phyloP scores from a whole-genome alignment of 2,888 invertebrate genomes.

The Phoenoteleia sp. region DNA sequence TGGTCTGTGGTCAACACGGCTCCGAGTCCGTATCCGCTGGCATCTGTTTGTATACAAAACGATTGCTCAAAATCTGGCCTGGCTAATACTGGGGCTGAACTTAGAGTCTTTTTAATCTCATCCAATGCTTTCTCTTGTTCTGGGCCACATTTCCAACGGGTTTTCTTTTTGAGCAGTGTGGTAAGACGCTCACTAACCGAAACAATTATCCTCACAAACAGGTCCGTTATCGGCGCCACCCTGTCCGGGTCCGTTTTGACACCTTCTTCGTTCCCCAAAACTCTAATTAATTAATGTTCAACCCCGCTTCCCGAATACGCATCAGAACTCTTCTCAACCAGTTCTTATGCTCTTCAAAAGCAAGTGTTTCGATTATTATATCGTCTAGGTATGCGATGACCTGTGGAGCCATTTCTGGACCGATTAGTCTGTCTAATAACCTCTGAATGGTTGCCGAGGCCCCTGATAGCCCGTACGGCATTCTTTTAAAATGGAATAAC shows the following conservation, averaged over 20 bases:
- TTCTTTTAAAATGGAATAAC: slow-evolving; percentile 57
- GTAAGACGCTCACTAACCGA: background rate
- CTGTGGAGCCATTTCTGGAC: slow-evolving; percentile 55
- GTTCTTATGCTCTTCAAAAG: slow-evolving; percentile 51
- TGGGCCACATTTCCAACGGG: background rate
- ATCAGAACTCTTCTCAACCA: slow-evolving; percentile 36
- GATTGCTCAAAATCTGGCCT: background rate
- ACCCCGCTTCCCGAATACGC: background rate
- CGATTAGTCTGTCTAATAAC: slow-evolving; percentile 48
- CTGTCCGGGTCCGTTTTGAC: slow-evolving; percentile 51
- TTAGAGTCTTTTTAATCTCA: background rate
- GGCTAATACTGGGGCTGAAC: background rate
- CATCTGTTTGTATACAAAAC: slow-evolving; percentile 15
- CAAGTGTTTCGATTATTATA: slow-evolving; percentile 60
- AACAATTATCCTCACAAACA: background rate
- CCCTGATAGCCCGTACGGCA: slow-evolving; percentile 65
- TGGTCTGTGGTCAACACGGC: slow-evolving; percentile 72
- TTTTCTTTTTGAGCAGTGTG: background rate
- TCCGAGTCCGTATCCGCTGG: slow-evolving; percentile 42
- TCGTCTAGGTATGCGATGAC: slow-evolving; percentile 66
- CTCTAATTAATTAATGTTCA: slow-evolving; percentile 47
- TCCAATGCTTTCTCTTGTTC: background rate
- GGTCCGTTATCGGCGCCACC: slow-evolving; percentile 6
- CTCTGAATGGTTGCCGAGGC: slow-evolving; percentile 70
- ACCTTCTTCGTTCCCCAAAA: slow-evolving; percentile 40